Base-by-base conservation (phyloP, 1,140 invertebrate species). In the Trachymyrmex cornetzi region DNA sequence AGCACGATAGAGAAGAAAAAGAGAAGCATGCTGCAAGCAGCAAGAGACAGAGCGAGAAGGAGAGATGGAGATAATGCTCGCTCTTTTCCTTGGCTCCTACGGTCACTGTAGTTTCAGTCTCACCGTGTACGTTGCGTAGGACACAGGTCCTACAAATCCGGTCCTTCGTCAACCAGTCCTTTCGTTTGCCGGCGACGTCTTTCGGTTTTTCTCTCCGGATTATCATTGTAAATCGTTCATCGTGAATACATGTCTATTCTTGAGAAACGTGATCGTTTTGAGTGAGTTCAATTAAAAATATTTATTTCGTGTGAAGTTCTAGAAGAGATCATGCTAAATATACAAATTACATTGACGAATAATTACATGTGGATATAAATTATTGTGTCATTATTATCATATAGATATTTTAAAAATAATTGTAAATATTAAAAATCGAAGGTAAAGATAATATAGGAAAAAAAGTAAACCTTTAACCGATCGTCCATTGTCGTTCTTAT, bases 51-150 rank as follows among this genome's bases (percentile, higher is more conserved):
- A 82, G 53, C 14, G 82, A 81, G 81, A 67, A 72, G 71, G 77
- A 84, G 85, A 89, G 50, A 74, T 38, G 55, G 44, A 69, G 88
- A 88, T 91, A 77, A 88, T 84, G 72, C 80, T 80, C 74, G 63
- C 75, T 87, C 90, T 88, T 82, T 88, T 79, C 79, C 87, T 91
- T 79, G 81, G 85, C 84, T 89, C 81, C 85, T 86, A 82, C 88
- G 89, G 91, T 90, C 91, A 87, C 85, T 90, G 90, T 90, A 84
- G 89, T 89, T 91, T 89, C 91, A 92, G 91, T 92, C 90, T 92
- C 79, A 86, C 74, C 86, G 88, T 89, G 88, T 89, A 85, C 91
- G 90, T 92, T 91, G 89, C 74, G 64, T 87, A 57, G 87, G 64
- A 81, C 79, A 61, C 88, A 85, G 86, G 86, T 90, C 74, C 61